Evolutionary conservation across 2,888 invertebrate species (phyloP).

Genomic region (Aphrophora alni): DNA sequence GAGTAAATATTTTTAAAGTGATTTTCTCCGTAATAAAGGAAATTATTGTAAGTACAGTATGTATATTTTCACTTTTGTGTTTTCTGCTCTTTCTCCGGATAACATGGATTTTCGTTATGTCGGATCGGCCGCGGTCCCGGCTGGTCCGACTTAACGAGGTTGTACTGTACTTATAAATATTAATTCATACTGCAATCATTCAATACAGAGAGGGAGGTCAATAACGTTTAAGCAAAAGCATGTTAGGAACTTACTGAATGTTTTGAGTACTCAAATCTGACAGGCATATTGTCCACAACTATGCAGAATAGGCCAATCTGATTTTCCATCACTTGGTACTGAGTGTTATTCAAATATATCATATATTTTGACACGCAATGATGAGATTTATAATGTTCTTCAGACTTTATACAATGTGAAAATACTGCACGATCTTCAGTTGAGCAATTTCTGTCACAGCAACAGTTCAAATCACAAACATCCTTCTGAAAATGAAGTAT

Average conservation of each 20-base stretch:
- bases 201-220: too few species aligned
- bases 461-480: constrained; percentile 83
- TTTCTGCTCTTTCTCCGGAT: too few species aligned
- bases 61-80: too few species aligned
- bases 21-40: too few species aligned
- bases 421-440: constrained; percentile 66
- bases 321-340: constrained; percentile 32
- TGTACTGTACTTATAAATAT: too few species aligned
- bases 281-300: constrained; percentile 64
- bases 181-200: too few species aligned
- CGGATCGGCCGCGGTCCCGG: too few species aligned
- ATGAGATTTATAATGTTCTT: constrained; percentile 50
- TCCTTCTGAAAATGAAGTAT: constrained; percentile 59
- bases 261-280: constrained; percentile 52
- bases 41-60: too few species aligned
- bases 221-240: too few species aligned
- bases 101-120: too few species aligned
- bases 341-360: constrained; percentile 63
- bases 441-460: constrained; percentile 80
- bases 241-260: constrained; percentile 47
- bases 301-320: constrained; percentile 64
- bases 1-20: too few species aligned
- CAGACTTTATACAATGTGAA: constrained; percentile 61
- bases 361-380: constrained; percentile 64
- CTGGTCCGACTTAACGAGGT: too few species aligned